Conservation (phyloP, 2,888 invertebrate species). For the Lycocerus yunnanus region DNA sequence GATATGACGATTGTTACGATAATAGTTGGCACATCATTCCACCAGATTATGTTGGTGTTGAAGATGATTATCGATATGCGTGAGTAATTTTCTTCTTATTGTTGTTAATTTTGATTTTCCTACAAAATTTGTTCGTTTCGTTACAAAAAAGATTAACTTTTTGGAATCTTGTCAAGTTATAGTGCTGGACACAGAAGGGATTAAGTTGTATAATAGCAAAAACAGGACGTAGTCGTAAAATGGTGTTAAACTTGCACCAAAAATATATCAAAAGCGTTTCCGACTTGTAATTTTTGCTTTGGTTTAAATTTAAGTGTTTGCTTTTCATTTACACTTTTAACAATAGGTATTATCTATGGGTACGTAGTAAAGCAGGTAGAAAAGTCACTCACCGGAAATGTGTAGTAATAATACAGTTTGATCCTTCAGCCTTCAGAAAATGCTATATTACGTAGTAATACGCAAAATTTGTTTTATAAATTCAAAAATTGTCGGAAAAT, state of each 20-base stretch:
- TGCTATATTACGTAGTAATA: too few species aligned
- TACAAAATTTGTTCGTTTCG: not conserved
- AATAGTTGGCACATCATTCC: slow-evolving; percentile 72
- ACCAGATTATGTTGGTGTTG: slow-evolving; percentile 70
- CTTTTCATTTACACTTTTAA: slow-evolving; percentile 2
- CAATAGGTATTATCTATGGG: not conserved
- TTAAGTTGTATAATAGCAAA: not conserved
- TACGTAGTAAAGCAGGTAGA: not conserved
- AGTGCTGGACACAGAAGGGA: not conserved
- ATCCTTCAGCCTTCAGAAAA: not conserved
- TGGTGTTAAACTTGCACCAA: slow-evolving; percentile 6
- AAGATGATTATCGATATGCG: slow-evolving; percentile 73
- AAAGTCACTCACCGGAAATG: not conserved
- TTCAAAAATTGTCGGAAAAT: not conserved
- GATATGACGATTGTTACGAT: slow-evolving; percentile 67
- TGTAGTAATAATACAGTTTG: not conserved
- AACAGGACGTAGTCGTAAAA: slow-evolving; percentile 14
- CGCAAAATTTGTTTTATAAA: not conserved
- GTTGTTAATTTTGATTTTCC: not conserved
- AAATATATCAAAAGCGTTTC: slow-evolving; percentile 3
- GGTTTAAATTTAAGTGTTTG: slow-evolving; percentile 3
- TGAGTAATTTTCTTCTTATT: slow-evolving; percentile 55
- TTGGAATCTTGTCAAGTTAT: not conserved
- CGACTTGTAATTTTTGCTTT: slow-evolving; percentile 1
- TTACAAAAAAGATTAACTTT: not conserved